Evolutionary conservation across 2,797 vertebrate genomes (phyloP), one percentile per base, ranked within the genome.

Genomic region (Silurus lanzhouensis): DNA sequence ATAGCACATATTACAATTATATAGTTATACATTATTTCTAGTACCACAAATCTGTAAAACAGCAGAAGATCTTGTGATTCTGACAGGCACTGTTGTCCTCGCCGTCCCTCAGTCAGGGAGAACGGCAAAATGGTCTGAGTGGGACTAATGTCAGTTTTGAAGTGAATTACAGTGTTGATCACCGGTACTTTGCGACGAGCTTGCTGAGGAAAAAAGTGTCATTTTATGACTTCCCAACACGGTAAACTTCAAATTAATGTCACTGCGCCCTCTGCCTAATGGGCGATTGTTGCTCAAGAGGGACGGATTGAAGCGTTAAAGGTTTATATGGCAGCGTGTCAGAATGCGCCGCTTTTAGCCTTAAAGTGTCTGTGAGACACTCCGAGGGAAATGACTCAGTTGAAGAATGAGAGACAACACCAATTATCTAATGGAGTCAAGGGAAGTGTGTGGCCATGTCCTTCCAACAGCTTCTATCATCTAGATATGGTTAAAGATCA

Each of bases 221-320:
- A 68, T 86, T 87, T 90, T 87, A 89, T 63, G 84, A 83, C 89
- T 80, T 63, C 83, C 87, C 67, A 84, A 86, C 67, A 87, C 58
- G 76, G 84, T 88, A 88, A 90, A 87, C 85, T 91, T 87, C 86
- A 87, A 88, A 88, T 90, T 78, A 85, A 89, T 87, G 89, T 78
- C 71, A 70, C 74, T 80, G 66, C 77, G 74, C 85, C 60, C 66
- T 79, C 83, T 74, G 60, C 77, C 67, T 90, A 86, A 89, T 89
- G 87, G 87, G 86, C 75, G 70, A 83, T 87, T 89, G 88, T 85
- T 82, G 87, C 85, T 86, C 85, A 84, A 86, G 81, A 78, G 90
- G 84, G 88, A 89, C 82, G 86, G 82, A 85, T 88, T 84, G 46
- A 83, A 82, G 87, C 66, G 60, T 72, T 84, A 89, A 83, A 88